Evolutionary conservation across 2,888 invertebrate genomes (phyloP).

Genomic region (Coenonympha arcania): DNA sequence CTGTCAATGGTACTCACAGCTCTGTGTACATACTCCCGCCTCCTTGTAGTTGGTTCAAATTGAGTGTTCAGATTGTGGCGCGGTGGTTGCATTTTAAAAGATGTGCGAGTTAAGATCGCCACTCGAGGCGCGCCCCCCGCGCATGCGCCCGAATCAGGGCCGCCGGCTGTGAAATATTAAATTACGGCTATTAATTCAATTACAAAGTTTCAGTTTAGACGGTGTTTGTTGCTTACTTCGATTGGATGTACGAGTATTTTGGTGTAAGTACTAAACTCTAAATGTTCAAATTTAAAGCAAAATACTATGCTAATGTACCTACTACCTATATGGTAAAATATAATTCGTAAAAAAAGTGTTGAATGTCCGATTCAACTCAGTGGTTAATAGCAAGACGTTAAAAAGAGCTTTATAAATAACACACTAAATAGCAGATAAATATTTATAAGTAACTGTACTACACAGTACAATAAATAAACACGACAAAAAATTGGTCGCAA

Average conservation of each 20-base stretch:
- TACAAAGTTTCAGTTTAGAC: conserved; percentile 24
- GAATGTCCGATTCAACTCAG: too few species aligned
- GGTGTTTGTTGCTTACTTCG: conserved; percentile 16
- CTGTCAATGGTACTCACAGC: too few species aligned
- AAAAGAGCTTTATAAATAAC: too few species aligned
- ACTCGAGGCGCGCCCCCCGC: conserved; percentile 34
- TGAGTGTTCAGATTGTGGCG: conserved; percentile 35
- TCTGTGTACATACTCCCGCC: not conserved
- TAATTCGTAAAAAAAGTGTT: too few species aligned
- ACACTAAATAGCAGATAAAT: too few species aligned
- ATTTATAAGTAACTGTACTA: too few species aligned
- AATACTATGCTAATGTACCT: too few species aligned
- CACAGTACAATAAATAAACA: too few species aligned
- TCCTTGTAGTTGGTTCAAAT: conserved; percentile 19
- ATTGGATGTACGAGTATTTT: conserved; percentile 18
- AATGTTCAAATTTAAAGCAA: too few species aligned
- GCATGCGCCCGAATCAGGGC: conserved; percentile 41
- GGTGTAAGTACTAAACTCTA: conserved; percentile 8
- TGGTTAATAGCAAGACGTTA: too few species aligned
- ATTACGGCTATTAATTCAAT: conserved; percentile 30
- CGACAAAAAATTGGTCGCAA: too few species aligned
- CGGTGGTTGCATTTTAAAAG: conserved; percentile 35
- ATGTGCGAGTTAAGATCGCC: conserved; percentile 35
- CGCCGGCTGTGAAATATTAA: conserved; percentile 31
- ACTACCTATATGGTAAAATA: too few species aligned